These are phyloP conservation scores for Megalopta genalis DNA, from an alignment of 1,140 invertebrate species.

Conservation along the genomic window DNA sequence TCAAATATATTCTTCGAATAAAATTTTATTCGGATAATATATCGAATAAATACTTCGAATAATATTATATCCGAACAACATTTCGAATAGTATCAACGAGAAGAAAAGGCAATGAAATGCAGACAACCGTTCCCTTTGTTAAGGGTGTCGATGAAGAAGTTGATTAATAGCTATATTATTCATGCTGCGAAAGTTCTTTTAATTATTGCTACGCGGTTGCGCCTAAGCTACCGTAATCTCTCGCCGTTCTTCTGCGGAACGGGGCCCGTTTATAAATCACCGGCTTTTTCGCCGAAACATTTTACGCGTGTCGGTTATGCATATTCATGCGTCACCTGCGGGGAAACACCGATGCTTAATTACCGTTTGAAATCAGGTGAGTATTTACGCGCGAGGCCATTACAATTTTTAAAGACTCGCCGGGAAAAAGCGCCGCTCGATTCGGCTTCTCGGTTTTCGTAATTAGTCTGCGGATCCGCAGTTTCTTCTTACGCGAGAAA, in stretches of 20 bases:
- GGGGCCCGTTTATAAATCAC: constrained; percentile 23
- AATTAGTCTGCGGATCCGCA: not conserved
- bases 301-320: constrained; percentile 6
- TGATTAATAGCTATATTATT: not conserved
- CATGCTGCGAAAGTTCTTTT: not conserved
- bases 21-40: too few relatives aligned
- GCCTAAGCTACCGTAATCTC: not conserved
- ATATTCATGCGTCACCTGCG: constrained; percentile 31
- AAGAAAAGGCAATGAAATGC: not conserved
- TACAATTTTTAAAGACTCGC: constrained; percentile 13
- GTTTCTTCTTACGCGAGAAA: not conserved
- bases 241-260: not conserved
- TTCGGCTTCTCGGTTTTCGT: not conserved
- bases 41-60: too few relatives aligned
- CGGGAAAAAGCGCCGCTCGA: not conserved
- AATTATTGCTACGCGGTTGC: not conserved
- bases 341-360: constrained; percentile 10
- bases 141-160: not conserved
- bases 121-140: not conserved
- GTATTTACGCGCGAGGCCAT: not conserved
- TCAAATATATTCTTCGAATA: too few relatives aligned
- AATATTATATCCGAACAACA: too few relatives aligned
- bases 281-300: constrained; percentile 3
- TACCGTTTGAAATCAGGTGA: constrained; percentile 9
- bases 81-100: too few relatives aligned